Base-by-base conservation (phyloP, 2,888 invertebrate genomes). In the Agrilus cyanescens region DNA sequence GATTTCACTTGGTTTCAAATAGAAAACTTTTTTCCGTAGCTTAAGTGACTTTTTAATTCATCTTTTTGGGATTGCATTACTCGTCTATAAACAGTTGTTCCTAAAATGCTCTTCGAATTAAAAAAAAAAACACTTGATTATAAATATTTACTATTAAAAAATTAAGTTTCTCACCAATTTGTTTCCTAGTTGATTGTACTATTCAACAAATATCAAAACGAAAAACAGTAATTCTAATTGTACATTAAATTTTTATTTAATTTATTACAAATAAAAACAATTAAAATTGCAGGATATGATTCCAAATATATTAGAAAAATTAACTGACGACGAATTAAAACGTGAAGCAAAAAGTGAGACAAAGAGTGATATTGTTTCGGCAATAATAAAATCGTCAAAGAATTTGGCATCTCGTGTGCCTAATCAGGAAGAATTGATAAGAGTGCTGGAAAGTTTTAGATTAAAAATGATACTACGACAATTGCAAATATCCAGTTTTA, bases 401-500 rank as follows among this genome's bases (percentile, higher is more conserved):
- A 85, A 83, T 65, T 76, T 96, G 54, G 88, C 90, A 14, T 80
- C 84, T 32, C 80, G 89, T 55, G 79, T 93, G 46, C 82, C 85
- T 1, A 80, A 83, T 52, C 85, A 87, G 60, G 91, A 94, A 57
- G 90, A 84, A 58, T 75, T 76, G 54, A 77, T 82, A 51, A 77
- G 80, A 52, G 72, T 65, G 4, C 73, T 96, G 57, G 95, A 95
- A 75, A 89, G 93, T 70, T 91, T 95, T 74, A 78, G 95, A 56
- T 73, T 96, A 54, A 91, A 94, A 73, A 94, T 96, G 89, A 94
- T 96, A 59, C 74, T 96, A 36, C 53, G 66, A 62, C 80, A 91
- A 57, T 70, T 96, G 51, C 91, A 94, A 75, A 93, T 95, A 65
- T 94, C 95, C 16, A 95, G 95, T 41, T 97, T 96, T 65, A 96